Evolutionary conservation across 2,113 vertebrate genomes (phyloP), one percentile per base, ranked within the genome.

Genomic region (Actenoides hombroni): DNA sequence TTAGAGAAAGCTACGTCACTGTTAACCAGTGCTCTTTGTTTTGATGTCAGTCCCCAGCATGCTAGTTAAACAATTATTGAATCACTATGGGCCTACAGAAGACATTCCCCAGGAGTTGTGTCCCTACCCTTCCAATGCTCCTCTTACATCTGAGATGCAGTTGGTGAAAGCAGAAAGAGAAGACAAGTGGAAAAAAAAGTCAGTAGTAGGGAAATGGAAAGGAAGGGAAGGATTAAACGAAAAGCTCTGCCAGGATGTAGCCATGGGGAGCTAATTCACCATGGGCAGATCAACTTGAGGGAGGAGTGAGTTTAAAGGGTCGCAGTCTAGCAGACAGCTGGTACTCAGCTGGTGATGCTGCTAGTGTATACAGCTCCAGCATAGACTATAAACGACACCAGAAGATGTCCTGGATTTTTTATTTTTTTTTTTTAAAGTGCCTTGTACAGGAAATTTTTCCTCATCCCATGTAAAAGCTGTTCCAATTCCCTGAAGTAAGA

Each of bases 401-500:
- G 78, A 80, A 92, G 53, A 51, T 2, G 0, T 70, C 78, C 75
- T 80, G 59, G 79, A 84, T 48, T n/a, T 48, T 49, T 53, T 23
- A 17, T 83, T 86, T 49, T 53, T 23, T 19, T 83, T 86, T 71
- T 91, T 91, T 64, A 16, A 44, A 94, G 68, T 71, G 82, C 94
- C 86, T 83, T 29, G 89, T 88, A 95, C 95, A 97, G 97, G 96
- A 97, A 97, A 95, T 96, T 97, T 97, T 97, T 97, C 96, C 84
- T 97, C 88, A 94, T 90, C 97, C 59, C 69, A 61, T 97, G 85
- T 93, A 95, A 98, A 97, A 97, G 91, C 92, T 94, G 94, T 78
- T 97, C 77, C 95, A 94, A 95, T 94, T 97, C 97, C 95, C 97
- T 10, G 23, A 97, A 98, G 97, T 90, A 97, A 97, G 91, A 96